Conservation (phyloP, 1,140 invertebrate genomes). For the Diprion similis region DNA sequence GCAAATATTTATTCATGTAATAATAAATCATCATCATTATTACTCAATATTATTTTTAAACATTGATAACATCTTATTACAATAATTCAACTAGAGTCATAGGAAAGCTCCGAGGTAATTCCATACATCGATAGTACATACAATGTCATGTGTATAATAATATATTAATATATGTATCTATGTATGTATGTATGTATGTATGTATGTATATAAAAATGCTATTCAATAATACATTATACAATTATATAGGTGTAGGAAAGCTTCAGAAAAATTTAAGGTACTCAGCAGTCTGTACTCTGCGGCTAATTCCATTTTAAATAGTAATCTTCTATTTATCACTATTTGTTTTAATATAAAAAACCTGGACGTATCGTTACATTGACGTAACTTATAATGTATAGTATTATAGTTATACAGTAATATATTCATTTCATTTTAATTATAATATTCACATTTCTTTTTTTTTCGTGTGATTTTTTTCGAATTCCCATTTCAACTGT, state of each 20-base stretch:
- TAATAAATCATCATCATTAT: background rate
- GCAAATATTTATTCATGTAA: background rate
- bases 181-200: background rate
- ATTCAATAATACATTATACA: background rate
- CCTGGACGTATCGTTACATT: conserved; percentile 1
- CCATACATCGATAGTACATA: background rate
- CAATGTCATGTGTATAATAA: background rate
- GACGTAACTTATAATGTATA: background rate
- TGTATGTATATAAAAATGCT: background rate
- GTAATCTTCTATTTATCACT: background rate
- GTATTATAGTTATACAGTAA: background rate
- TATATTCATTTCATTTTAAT: background rate
- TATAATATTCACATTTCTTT: background rate
- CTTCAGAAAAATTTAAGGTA: background rate
- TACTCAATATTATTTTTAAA: background rate
- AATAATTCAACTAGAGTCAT: background rate
- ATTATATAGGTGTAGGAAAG: background rate
- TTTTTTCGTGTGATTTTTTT: background rate
- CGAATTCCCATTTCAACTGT: background rate
- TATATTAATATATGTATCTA: too few species aligned
- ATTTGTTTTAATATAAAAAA: background rate
- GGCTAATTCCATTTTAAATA: background rate
- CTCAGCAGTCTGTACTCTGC: background rate
- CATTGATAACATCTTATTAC: background rate
- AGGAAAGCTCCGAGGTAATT: background rate